Conservation (phyloP, 2,888 invertebrate genomes). For the Cosmia pyralina region DNA sequence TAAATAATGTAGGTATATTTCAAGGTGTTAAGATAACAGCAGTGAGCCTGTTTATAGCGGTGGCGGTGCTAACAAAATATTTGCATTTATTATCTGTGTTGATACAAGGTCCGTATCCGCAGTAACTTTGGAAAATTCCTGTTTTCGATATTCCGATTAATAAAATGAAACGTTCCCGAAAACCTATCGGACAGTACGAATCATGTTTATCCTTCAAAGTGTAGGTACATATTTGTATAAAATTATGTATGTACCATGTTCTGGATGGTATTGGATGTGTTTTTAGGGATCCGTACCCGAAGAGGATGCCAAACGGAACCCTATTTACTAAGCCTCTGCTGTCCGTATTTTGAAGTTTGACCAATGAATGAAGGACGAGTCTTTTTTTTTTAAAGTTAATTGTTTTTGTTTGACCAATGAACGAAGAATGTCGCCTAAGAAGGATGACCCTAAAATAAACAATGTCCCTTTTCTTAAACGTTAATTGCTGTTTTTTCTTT, state of each 20-base stretch:
- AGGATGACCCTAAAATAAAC: too few relatives aligned
- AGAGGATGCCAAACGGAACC: too few relatives aligned
- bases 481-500: too few relatives aligned
- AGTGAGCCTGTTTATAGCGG: background rate
- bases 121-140: constrained; percentile 10
- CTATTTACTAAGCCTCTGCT: too few relatives aligned
- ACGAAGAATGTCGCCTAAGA: too few relatives aligned
- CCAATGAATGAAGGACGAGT: too few relatives aligned
- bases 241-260: background rate
- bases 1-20: background rate
- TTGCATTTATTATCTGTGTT: constrained; percentile 34
- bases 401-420: too few relatives aligned
- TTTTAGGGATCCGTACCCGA: too few relatives aligned
- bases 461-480: too few relatives aligned
- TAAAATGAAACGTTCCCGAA: background rate
- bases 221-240: background rate
- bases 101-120: background rate
- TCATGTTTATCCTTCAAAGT: background rate
- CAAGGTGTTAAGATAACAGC: constrained; percentile 23
- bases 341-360: too few relatives aligned
- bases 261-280: too few relatives aligned
- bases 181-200: background rate
- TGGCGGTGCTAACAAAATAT: constrained; percentile 28
- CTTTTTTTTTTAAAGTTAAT: too few relatives aligned
- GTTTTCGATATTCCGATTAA: background rate